Evolutionary conservation across 2,888 invertebrate species (phyloP).

Genomic region (Eurytoma adleriae): DNA sequence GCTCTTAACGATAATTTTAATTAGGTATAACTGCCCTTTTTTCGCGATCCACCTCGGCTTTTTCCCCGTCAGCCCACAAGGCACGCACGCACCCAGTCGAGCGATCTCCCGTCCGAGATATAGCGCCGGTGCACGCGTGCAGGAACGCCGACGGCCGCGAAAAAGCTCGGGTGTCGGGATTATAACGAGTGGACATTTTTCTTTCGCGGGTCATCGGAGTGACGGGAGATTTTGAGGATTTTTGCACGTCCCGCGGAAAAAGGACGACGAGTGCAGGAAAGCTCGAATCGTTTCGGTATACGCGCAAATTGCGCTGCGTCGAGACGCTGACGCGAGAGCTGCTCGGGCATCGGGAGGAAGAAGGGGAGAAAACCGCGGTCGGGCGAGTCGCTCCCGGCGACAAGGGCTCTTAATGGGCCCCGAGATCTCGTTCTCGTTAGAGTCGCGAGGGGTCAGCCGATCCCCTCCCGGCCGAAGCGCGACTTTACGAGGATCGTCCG

Average conservation of each 20-base stretch:
- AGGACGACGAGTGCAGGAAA: too few relatives aligned
- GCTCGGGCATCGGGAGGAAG: neutral
- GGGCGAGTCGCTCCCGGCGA: slow-evolving; percentile 42
- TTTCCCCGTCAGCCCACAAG: neutral
- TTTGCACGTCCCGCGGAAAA: neutral
- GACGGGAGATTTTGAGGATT: neutral
- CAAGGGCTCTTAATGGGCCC: slow-evolving; percentile 42
- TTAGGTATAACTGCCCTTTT: slow-evolving; percentile 38
- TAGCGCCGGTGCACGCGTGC: slow-evolving; percentile 13
- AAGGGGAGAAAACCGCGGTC: neutral
- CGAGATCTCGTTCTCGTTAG: slow-evolving; percentile 43
- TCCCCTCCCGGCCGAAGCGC: neutral
- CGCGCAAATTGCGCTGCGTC: neutral
- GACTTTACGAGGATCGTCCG: slow-evolving; percentile 31
- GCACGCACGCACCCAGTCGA: neutral
- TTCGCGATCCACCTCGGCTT: neutral
- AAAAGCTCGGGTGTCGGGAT: neutral
- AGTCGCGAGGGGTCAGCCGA: slow-evolving; percentile 1
- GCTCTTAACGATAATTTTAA: slow-evolving; percentile 37
- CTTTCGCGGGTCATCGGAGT: neutral
- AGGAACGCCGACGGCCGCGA: neutral
- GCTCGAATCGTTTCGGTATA: neutral
- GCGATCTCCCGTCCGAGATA: neutral
- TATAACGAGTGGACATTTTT: neutral
- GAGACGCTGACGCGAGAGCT: neutral